Percentiles rank a stretch among this genome's conserved stretches.
These are phyloP conservation scores for Drosophila athabasca DNA, from an alignment of 1,140 invertebrate species.

Conservation along the genomic window DNA sequence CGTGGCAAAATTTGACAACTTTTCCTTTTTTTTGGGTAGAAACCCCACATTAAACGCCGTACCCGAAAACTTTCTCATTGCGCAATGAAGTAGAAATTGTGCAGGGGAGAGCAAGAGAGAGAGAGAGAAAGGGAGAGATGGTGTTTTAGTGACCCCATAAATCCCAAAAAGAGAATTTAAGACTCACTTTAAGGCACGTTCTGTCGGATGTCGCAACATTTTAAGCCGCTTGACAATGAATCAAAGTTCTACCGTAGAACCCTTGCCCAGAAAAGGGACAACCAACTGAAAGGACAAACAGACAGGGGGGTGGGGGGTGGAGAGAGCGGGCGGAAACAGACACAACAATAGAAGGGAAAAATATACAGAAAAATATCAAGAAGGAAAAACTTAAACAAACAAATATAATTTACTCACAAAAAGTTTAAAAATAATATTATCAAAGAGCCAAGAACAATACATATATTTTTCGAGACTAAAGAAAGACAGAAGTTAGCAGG, in stretches of 20 bases:
- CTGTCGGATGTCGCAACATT: constrained; percentile 24
- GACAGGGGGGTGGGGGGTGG: not conserved
- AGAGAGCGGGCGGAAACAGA: too few species aligned
- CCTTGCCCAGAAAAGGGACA: constrained; percentile 26
- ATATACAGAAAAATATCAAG: not conserved
- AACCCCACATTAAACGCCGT: too few species aligned
- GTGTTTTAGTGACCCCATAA: constrained; percentile 14
- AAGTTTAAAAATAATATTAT: not conserved
- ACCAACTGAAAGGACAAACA: constrained; percentile 12
- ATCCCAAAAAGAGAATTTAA: constrained; percentile 11
- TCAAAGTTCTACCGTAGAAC: constrained; percentile 11
- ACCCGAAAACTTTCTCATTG: constrained; percentile 24
- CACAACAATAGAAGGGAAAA: too few species aligned
- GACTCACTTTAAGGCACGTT: constrained; percentile 39
- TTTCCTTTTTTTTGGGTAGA: too few species aligned
- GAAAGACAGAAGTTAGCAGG: too few species aligned
- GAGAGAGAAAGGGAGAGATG: not conserved
- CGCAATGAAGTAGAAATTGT: not conserved
- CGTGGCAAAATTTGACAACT: constrained; percentile 27
- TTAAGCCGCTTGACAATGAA: constrained; percentile 48
- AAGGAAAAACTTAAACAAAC: constrained; percentile 39
- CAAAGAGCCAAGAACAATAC: not conserved
- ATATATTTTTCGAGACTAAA: constrained; percentile 11
- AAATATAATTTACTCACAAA: constrained; percentile 1
- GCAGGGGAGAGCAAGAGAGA: not conserved